These are phyloP conservation scores for Autographa gamma DNA, from an alignment of 2,888 invertebrate species.

Conservation along the genomic window DNA sequence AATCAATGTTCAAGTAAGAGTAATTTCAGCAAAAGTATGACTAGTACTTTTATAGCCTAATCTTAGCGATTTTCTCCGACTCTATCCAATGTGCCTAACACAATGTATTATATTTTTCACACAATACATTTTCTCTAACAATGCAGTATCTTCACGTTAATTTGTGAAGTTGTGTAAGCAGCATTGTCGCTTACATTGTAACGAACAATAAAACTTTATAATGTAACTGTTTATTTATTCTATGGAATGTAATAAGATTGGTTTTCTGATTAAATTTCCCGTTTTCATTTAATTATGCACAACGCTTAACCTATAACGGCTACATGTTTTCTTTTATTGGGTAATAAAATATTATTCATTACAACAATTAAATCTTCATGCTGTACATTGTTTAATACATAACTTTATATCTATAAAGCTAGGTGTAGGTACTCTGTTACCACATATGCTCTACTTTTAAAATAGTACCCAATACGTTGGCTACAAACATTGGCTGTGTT, in stretches of 20 bases:
- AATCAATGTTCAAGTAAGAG: too few species aligned
- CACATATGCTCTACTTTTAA: slow-evolving; percentile 42
- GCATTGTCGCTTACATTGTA: not conserved
- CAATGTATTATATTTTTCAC: not conserved
- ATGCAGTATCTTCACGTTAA: not conserved
- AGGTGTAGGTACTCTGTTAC: slow-evolving; percentile 29
- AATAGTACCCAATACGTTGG: slow-evolving; percentile 20
- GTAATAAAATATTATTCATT: not conserved
- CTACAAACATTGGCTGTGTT: slow-evolving; percentile 28
- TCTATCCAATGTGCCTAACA: not conserved
- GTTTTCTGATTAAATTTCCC: not conserved
- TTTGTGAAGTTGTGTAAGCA: not conserved
- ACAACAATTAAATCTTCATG: too few species aligned
- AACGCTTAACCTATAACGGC: not conserved
- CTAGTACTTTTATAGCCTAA: not conserved
- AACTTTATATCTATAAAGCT: not conserved
- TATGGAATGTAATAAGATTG: not conserved
- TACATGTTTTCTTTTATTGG: too few species aligned
- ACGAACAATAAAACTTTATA: not conserved
- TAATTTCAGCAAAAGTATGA: too few species aligned
- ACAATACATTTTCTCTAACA: slow-evolving; percentile 2
- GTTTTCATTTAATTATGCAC: not conserved
- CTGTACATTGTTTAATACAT: not conserved
- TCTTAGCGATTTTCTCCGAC: not conserved
- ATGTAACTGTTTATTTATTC: not conserved